Evolutionary conservation across 2,888 invertebrate genomes (phyloP).

Genomic region (Nemotelus pantherinus): DNA sequence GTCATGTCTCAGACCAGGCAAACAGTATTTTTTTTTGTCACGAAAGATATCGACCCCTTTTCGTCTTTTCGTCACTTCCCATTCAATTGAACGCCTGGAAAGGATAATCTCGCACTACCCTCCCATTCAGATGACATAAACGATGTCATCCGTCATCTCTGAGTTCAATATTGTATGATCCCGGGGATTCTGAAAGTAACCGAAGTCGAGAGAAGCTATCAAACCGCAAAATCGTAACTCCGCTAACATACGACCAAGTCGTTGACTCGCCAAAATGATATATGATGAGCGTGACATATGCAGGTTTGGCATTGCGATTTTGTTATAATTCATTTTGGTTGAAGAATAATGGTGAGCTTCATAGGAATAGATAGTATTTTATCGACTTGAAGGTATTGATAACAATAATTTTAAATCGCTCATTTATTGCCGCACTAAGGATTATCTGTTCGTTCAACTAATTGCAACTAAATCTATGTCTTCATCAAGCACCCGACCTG

Average conservation of each 20-base stretch:
- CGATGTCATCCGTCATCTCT: conserved; percentile 42
- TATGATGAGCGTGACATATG: conserved; percentile 37
- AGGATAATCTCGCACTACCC: neutral
- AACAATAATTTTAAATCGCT: no score
- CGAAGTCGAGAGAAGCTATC: conserved; percentile 15
- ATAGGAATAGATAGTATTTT: no score
- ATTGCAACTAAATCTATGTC: no score
- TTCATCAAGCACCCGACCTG: neutral
- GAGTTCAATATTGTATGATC: conserved; percentile 34
- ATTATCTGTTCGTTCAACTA: no score
- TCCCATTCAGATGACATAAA: conserved; percentile 14
- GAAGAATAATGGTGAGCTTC: no score
- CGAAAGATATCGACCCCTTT: conserved; percentile 1
- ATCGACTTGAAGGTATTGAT: no score
- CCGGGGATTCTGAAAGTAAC: conserved; percentile 26
- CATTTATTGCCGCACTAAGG: no score
- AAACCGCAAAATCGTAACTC: conserved; percentile 33
- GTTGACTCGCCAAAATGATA: conserved; percentile 33
- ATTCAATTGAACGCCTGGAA: neutral
- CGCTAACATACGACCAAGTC: conserved; percentile 6
- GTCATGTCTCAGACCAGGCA: neutral
- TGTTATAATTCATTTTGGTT: neutral
- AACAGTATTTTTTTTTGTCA: neutral
- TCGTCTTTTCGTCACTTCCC: neutral
- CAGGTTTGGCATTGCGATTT: conserved; percentile 2